Conservation (phyloP, 1,140 invertebrate genomes). For the Bombus huntii region DNA sequence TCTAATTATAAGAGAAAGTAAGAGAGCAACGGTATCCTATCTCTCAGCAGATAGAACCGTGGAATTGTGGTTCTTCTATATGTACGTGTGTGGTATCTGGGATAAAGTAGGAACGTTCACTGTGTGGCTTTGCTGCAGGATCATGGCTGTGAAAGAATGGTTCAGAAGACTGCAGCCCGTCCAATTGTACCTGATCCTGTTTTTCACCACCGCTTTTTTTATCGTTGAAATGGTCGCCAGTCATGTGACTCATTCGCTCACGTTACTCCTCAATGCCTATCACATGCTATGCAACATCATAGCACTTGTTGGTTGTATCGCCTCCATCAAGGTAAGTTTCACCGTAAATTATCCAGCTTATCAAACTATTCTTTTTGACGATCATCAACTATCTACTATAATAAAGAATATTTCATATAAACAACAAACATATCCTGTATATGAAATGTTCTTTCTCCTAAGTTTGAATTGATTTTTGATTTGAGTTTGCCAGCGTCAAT, state of each 20-base stretch:
- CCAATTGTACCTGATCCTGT: conserved; percentile 88
- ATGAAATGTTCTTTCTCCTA: no score
- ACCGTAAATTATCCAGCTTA: not conserved
- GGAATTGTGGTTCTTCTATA: not conserved
- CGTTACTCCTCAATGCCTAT: conserved; percentile 92
- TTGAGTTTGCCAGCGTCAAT: no score
- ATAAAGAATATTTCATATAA: no score
- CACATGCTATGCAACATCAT: conserved; percentile 93
- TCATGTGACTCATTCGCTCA: conserved; percentile 91
- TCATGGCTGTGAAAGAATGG: conserved; percentile 89
- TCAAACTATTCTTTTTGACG: no score
- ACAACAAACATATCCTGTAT: no score
- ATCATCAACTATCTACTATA: no score
- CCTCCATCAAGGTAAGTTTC: conserved; percentile 87
- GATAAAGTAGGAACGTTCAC: conserved; percentile 33
- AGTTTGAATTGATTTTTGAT: no score
- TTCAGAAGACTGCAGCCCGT: conserved; percentile 87
- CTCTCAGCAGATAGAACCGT: not conserved
- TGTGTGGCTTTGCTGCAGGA: conserved; percentile 35
- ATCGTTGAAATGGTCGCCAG: conserved; percentile 88
- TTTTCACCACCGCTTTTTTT: conserved; percentile 88
- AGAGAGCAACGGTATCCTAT: conserved; percentile 14
- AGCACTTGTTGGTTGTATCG: conserved; percentile 87
- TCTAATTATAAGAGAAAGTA: no score
- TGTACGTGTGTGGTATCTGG: not conserved